phyloP scores from a whole-genome alignment of 2,888 invertebrate genomes.

The Scaptodrosophila latifasciaeformis region DNA sequence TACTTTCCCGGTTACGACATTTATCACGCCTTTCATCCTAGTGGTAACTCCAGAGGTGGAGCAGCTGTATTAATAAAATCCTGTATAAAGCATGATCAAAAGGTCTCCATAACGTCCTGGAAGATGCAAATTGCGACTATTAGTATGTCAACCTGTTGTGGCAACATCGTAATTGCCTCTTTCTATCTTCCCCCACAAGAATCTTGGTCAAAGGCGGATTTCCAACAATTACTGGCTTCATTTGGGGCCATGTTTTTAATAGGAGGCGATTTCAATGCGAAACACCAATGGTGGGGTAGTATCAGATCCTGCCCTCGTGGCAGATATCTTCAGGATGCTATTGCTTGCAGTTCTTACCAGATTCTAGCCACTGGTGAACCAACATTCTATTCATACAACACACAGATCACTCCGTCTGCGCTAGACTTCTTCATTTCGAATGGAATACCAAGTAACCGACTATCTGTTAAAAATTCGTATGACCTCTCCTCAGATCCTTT shows the following conservation, averaged over 20 bases:
- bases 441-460: conserved; percentile 1
- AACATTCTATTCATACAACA: conserved; percentile 9
- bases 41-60: too few relatives aligned
- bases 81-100: too few relatives aligned
- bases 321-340: not conserved
- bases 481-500: too few relatives aligned
- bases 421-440: conserved; percentile 6
- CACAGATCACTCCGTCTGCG: conserved; percentile 6
- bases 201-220: not conserved
- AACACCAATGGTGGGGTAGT: conserved; percentile 8
- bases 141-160: not conserved
- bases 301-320: conserved; percentile 1
- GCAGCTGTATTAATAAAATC: too few relatives aligned
- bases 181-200: not conserved
- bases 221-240: not conserved
- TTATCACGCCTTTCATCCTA: too few relatives aligned
- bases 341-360: not conserved
- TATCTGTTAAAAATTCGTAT: not conserved
- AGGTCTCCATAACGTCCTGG: too few relatives aligned
- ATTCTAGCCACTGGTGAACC: not conserved
- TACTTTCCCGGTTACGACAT: not conserved
- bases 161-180: too few relatives aligned
- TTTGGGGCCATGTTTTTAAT: not conserved
- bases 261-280: not conserved
- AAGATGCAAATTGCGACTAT: not conserved